A percentile compares a stretch with the other conserved stretches of the same genome.
Evolutionary conservation across 2,113 vertebrate species (phyloP).

Genomic region (Platichthys flesus): DNA sequence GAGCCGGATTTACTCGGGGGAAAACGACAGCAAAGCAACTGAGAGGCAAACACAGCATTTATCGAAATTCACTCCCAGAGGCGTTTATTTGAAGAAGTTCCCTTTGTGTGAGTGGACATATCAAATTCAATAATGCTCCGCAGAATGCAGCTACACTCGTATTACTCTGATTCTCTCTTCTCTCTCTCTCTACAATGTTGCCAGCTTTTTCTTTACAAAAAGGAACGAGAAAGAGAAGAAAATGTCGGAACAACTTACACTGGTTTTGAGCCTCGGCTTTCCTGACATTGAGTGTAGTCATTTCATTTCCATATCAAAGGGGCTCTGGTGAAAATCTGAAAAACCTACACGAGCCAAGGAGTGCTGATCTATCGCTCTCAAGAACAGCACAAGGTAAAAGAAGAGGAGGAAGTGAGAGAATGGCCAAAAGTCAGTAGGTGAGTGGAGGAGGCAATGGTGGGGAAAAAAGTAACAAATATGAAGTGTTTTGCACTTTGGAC

Average conservation of each 20-base stretch:
- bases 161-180: conserved; percentile 20
- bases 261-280: conserved; percentile 39
- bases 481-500: conserved; percentile 3
- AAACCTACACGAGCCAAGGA: conserved; percentile 36
- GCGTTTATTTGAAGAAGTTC: conserved; percentile 18
- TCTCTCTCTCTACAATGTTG: conserved; percentile 31
- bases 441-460: background rate
- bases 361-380: conserved; percentile 18
- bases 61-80: conserved; percentile 17
- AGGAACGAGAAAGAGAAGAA: background rate
- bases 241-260: conserved; percentile 25
- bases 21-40: conserved; percentile 15
- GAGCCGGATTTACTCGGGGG: conserved; percentile 29
- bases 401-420: background rate
- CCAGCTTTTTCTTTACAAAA: conserved; percentile 1
- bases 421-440: background rate
- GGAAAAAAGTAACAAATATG: conserved; percentile 12
- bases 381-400: conserved; percentile 23
- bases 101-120: conserved; percentile 47
- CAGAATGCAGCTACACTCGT: conserved; percentile 44
- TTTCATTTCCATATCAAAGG: conserved; percentile 75
- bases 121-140: conserved; percentile 51
- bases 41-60: conserved; percentile 17
- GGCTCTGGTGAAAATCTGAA: conserved; percentile 46
- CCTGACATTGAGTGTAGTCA: conserved; percentile 62